Evolutionary conservation across 1,140 invertebrate species (phyloP).

Genomic region (Brachionus calyciflorus): DNA sequence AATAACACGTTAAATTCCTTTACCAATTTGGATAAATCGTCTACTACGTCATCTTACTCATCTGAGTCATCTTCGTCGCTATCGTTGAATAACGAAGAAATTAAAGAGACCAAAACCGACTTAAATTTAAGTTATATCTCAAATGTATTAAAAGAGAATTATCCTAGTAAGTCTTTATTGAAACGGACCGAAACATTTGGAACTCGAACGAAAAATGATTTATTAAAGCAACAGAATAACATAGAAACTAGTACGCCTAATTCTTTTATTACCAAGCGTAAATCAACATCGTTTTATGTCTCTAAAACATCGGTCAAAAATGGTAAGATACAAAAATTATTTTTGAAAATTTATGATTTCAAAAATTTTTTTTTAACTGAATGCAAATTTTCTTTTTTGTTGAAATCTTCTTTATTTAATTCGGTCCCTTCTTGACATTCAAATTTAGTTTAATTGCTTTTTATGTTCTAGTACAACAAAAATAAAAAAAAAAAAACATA

Average conservation of each 20-base stretch:
- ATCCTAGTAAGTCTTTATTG: neutral
- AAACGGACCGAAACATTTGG: neutral
- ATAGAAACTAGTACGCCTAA: neutral
- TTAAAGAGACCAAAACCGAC: neutral
- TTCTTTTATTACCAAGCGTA: neutral
- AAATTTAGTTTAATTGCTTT: constrained; percentile 27
- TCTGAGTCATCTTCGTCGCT: constrained; percentile 9
- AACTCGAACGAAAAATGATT: neutral
- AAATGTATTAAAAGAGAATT: neutral
- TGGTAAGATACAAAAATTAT: constrained; percentile 17
- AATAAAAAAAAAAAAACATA: neutral
- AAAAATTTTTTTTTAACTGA: neutral
- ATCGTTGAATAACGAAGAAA: neutral
- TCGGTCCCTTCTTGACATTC: too few species aligned
- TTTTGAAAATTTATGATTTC: neutral
- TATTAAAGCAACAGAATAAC: neutral
- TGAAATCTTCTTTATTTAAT: too few species aligned
- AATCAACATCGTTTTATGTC: constrained; percentile 15
- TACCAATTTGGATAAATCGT: constrained; percentile 23
- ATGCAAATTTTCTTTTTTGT: constrained; percentile 41
- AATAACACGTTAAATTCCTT: neutral
- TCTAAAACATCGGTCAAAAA: constrained; percentile 11
- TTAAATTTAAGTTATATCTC: neutral
- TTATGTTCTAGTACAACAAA: too few species aligned
- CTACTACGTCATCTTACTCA: constrained; percentile 1